Evolutionary conservation across 2,113 vertebrate genomes (phyloP).

Genomic region (Onychostoma macrolepis): DNA sequence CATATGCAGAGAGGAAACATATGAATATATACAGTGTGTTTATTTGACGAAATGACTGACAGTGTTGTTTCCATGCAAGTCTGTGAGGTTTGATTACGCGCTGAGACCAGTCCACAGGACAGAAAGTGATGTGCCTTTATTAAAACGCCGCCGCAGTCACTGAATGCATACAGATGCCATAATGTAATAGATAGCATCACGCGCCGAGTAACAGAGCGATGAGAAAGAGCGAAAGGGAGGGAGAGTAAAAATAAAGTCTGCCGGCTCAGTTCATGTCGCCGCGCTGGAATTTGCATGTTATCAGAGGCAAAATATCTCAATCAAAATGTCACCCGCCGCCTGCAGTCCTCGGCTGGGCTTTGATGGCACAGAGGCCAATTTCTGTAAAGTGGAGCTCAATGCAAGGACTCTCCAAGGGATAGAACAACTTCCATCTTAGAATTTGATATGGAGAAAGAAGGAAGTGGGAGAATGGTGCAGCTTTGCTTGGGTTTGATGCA

Average conservation of each 20-base stretch:
- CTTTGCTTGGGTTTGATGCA: neutral
- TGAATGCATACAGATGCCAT: conserved; percentile 69
- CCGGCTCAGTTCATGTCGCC: conserved; percentile 53
- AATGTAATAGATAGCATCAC: conserved; percentile 72
- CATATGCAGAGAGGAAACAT: conserved; percentile 20
- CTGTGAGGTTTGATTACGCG: conserved; percentile 56
- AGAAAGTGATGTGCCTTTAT: conserved; percentile 70
- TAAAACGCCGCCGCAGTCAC: conserved; percentile 61
- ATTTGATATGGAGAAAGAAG: conserved; percentile 26
- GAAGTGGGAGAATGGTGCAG: neutral
- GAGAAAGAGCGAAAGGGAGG: conserved; percentile 58
- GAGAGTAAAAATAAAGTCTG: conserved; percentile 58
- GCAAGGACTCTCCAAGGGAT: conserved; percentile 52
- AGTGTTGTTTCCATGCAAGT: conserved; percentile 47
- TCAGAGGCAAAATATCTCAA: conserved; percentile 66
- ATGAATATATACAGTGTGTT: conserved; percentile 44
- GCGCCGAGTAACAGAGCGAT: conserved; percentile 59
- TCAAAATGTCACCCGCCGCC: conserved; percentile 72
- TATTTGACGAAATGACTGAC: conserved; percentile 38
- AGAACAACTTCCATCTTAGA: conserved; percentile 40
- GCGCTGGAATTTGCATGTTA: conserved; percentile 72
- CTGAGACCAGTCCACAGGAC: conserved; percentile 55
- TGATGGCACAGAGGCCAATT: conserved; percentile 61
- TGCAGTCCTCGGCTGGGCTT: conserved; percentile 56
- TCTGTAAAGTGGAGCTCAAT: conserved; percentile 53